phyloP scores from a whole-genome alignment of 2,797 vertebrate species.

The Ispidina lecontei region DNA sequence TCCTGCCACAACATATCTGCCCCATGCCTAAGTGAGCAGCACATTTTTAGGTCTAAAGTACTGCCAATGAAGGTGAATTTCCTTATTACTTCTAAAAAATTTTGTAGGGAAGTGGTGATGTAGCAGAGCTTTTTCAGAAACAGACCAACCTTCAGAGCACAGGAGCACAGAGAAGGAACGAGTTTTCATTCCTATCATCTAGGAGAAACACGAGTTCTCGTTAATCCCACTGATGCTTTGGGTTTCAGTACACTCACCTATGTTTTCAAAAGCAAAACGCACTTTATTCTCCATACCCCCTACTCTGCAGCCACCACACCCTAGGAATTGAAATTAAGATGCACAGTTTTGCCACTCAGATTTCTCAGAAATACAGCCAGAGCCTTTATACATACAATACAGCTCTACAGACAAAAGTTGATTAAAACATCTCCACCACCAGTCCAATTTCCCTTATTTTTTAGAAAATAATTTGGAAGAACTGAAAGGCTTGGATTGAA shows the following conservation, averaged over 20 bases:
- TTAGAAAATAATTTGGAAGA: not conserved
- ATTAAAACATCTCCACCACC: not conserved
- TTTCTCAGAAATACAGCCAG: not conserved
- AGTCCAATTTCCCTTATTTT: not conserved
- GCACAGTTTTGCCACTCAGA: not conserved
- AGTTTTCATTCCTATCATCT: not conserved
- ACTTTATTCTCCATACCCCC: not conserved
- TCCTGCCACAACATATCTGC: not conserved
- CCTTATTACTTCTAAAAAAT: not conserved
- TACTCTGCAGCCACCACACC: not conserved
- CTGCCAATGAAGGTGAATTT: no score
- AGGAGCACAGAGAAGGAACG: not conserved
- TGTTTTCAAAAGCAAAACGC: not conserved
- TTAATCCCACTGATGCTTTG: not conserved
- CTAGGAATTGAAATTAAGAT: not conserved
- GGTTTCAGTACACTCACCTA: not conserved
- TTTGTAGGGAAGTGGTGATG: not conserved
- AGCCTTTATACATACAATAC: no score
- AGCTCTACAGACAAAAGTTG: accelerated
- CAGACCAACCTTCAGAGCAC: not conserved
- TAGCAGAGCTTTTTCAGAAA: not conserved
- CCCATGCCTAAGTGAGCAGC: not conserved
- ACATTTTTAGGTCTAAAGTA: not conserved
- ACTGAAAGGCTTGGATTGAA: not conserved
- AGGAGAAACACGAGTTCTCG: not conserved